phyloP scores from a whole-genome alignment of 1,140 invertebrate species.

The Artemia franciscana region DNA sequence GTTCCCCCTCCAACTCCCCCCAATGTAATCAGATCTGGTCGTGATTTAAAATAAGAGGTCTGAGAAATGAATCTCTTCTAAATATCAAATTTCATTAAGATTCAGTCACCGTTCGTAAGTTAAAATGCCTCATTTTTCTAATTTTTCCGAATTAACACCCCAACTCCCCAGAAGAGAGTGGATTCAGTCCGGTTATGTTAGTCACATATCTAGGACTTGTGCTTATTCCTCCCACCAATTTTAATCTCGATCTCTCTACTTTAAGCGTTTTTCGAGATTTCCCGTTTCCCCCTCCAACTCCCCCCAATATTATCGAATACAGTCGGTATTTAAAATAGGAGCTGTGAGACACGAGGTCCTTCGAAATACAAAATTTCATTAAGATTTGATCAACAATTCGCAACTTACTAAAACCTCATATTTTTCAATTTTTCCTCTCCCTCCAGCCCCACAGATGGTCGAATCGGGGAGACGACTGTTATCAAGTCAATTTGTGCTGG shows the following conservation, averaged over 20 bases:
- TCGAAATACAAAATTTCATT: too few species aligned
- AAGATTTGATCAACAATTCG: not conserved
- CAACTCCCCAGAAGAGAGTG: not conserved
- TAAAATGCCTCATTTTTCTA: too few species aligned
- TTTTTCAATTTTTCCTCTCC: too few species aligned
- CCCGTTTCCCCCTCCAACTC: not conserved
- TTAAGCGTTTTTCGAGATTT: not conserved
- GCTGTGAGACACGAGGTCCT: not conserved
- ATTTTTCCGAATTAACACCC: not conserved
- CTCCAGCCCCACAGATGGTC: too few species aligned
- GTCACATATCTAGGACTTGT: not conserved
- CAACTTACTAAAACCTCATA: not conserved
- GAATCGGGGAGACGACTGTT: too few species aligned
- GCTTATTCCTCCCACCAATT: not conserved
- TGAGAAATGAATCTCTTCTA: too few species aligned
- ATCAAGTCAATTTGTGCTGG: too few species aligned
- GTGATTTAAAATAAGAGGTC: too few species aligned
- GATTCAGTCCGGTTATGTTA: not conserved
- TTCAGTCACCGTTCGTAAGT: too few species aligned
- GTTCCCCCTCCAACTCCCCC: too few species aligned
- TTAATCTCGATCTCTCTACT: not conserved
- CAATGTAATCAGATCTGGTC: too few species aligned
- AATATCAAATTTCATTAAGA: too few species aligned
- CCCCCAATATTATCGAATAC: not conserved
- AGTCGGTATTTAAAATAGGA: not conserved